These are phyloP conservation scores for Tursiops truncatus DNA, from an alignment of 2,113 vertebrate genomes.

Conservation along the genomic window DNA sequence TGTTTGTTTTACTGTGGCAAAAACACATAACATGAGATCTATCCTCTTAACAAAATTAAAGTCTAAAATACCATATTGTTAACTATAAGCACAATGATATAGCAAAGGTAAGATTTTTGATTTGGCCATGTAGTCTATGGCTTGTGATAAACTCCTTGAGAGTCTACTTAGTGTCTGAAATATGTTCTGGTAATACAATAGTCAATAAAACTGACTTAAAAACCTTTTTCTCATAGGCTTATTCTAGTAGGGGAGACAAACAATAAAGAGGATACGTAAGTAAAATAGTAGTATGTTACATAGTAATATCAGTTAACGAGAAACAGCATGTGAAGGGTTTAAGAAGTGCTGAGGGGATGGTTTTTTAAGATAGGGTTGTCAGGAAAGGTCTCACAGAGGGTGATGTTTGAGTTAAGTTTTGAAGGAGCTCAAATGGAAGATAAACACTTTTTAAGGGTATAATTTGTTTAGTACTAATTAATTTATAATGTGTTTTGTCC, in stretches of 20 bases:
- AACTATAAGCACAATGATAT: not conserved
- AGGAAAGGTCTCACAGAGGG: not conserved
- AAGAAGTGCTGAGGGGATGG: not conserved
- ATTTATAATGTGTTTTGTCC: not conserved
- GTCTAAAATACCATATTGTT: not conserved
- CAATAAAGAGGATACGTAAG: not conserved
- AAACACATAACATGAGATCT: not conserved
- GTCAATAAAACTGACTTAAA: not conserved
- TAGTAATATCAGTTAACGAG: not conserved
- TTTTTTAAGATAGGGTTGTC: not conserved
- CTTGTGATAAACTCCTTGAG: not conserved
- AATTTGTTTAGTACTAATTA: not conserved
- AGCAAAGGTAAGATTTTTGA: constrained; percentile 85
- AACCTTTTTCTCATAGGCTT: not conserved
- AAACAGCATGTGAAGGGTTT: not conserved
- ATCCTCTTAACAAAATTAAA: not conserved
- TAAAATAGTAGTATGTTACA: not conserved
- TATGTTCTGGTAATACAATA: not conserved
- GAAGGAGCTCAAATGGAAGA: not conserved
- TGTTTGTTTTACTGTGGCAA: not conserved
- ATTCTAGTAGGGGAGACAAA: not conserved
- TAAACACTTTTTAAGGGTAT: not conserved
- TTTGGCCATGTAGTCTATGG: not conserved
- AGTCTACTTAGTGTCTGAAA: not conserved
- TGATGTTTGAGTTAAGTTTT: not conserved